Evolutionary conservation across 2,888 invertebrate genomes (phyloP).

Genomic region (Drosophila planitibia): DNA sequence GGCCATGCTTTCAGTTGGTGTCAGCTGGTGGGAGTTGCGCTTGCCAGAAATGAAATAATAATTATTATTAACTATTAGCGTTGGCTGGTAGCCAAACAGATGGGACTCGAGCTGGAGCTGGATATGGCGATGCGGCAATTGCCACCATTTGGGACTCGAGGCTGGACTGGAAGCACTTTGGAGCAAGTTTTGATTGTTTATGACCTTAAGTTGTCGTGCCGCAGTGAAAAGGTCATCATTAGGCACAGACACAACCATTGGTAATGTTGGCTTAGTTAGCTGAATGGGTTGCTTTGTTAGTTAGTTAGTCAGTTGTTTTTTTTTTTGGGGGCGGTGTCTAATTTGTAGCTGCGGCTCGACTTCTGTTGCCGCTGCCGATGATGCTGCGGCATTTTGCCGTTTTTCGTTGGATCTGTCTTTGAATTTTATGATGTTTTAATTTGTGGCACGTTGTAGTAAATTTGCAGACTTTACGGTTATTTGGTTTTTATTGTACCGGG

Average conservation of each 20-base stretch:
- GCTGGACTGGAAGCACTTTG: conserved; percentile 31
- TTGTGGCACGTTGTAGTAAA: conserved; percentile 75
- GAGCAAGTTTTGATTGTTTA: conserved; percentile 80
- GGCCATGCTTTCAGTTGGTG: conserved; percentile 76
- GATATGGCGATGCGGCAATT: conserved; percentile 60
- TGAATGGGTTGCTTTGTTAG: conserved; percentile 23
- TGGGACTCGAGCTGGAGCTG: conserved; percentile 21
- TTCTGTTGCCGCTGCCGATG: conserved; percentile 58
- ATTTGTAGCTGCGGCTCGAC: conserved; percentile 69
- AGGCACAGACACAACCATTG: conserved; percentile 47
- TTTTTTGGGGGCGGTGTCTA: conserved; percentile 71
- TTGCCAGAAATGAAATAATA: conserved; percentile 82
- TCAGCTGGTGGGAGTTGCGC: conserved; percentile 80
- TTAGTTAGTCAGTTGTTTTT: conserved; percentile 41
- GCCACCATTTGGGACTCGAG: conserved; percentile 60
- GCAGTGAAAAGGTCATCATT: conserved; percentile 83
- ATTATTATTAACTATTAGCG: conserved; percentile 82
- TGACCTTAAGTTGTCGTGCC: conserved; percentile 84
- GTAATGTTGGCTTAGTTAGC: conserved; percentile 60
- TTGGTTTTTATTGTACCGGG: conserved; percentile 21
- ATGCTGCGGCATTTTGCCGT: conserved; percentile 55
- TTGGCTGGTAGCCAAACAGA: conserved; percentile 66
- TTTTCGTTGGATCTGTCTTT: conserved; percentile 61
- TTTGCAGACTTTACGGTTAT: conserved; percentile 45
- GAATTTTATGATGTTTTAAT: conserved; percentile 80